Evolutionary conservation across 2,888 invertebrate genomes (phyloP).

Genomic region (Synanthedon tipuliformis): DNA sequence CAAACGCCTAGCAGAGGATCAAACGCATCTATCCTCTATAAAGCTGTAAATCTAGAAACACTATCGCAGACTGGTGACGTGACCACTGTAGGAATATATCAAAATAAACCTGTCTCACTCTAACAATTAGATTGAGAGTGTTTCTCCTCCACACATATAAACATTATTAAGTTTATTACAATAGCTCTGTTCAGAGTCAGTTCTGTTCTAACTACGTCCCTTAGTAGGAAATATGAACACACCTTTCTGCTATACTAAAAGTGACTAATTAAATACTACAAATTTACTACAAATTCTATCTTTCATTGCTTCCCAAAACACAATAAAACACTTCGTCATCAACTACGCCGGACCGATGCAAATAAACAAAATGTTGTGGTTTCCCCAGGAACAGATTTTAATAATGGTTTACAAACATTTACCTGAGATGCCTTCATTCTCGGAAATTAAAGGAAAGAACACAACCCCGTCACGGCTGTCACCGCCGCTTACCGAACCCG

Average conservation of each 20-base stretch:
- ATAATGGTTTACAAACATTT: conserved; percentile 18
- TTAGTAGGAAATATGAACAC: too few species aligned
- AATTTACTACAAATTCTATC: too few species aligned
- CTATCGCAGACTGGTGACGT: conserved; percentile 8
- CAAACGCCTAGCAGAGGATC: conserved; percentile 50
- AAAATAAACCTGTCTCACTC: too few species aligned
- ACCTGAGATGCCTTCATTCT: conserved; percentile 36
- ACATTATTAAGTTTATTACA: too few species aligned
- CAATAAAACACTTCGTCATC: conserved; percentile 8
- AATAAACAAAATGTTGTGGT: conserved; percentile 37
- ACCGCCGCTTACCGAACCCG: conserved; percentile 14
- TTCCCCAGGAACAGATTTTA: conserved; percentile 39
- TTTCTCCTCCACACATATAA: too few species aligned
- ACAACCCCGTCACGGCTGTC: conserved; percentile 35
- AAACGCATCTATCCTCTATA: conserved; percentile 24
- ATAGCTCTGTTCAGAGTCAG: too few species aligned
- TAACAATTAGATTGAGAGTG: too few species aligned
- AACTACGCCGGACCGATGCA: conserved; percentile 21
- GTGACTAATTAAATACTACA: too few species aligned
- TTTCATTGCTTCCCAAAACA: too few species aligned
- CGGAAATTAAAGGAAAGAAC: conserved; percentile 50
- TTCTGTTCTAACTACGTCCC: too few species aligned
- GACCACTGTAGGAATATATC: neutral
- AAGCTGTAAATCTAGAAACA: conserved; percentile 18
- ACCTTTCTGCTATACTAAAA: too few species aligned